phyloP scores from a whole-genome alignment of 2,113 vertebrate genomes.

The Oxyura jamaicensis region DNA sequence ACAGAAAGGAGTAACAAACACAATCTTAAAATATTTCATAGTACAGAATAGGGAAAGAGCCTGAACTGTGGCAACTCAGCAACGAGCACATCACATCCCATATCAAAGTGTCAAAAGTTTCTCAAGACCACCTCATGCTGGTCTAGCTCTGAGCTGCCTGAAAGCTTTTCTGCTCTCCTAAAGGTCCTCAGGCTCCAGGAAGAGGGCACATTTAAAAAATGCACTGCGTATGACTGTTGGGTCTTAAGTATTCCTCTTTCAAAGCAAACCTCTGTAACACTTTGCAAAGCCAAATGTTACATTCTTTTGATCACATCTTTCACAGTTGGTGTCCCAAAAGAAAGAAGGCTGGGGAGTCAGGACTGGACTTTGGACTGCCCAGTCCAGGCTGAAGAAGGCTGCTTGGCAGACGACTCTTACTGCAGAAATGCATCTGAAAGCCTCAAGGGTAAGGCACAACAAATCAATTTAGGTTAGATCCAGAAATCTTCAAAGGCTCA shows the following conservation, averaged over 20 bases:
- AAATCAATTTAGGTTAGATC: background rate
- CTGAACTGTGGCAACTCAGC: background rate
- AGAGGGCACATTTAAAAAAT: background rate
- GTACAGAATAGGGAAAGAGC: background rate
- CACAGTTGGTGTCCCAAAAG: background rate
- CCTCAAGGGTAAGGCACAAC: background rate
- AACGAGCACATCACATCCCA: background rate
- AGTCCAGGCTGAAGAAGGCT: background rate
- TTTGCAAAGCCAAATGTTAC: background rate
- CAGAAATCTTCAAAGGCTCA: background rate
- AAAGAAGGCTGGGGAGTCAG: background rate
- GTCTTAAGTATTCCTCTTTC: background rate
- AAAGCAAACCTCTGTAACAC: background rate
- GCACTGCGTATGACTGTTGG: fast-evolving
- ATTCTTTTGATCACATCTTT: background rate
- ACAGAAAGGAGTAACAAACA: background rate
- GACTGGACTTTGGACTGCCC: background rate
- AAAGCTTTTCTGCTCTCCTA: background rate
- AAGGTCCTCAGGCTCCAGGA: background rate
- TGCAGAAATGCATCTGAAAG: background rate
- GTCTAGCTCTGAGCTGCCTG: background rate
- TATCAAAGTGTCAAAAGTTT: fast-evolving
- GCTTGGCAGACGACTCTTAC: background rate
- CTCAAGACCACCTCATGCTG: background rate
- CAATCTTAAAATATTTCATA: background rate